Conservation (phyloP, 2,797 vertebrate species). For the Anguilla pacifica region DNA sequence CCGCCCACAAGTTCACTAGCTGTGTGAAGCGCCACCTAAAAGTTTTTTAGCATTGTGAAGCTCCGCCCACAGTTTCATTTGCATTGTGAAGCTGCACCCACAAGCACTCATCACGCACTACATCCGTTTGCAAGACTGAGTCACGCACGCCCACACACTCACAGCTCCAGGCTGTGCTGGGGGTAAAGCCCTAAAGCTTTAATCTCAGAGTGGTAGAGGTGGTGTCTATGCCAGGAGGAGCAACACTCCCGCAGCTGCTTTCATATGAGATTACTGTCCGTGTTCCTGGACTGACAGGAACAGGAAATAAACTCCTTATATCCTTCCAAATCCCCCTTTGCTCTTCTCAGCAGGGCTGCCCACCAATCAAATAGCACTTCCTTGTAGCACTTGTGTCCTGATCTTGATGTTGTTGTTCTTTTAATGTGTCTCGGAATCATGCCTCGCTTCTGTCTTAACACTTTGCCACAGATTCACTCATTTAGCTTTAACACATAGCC, state of each 20-base stretch:
- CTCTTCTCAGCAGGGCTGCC: background rate
- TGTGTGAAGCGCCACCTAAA: too few species aligned
- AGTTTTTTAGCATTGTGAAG: too few species aligned
- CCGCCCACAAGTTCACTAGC: too few species aligned
- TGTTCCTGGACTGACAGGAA: background rate
- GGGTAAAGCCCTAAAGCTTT: background rate
- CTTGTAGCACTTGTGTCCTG: too few species aligned
- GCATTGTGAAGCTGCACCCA: too few species aligned
- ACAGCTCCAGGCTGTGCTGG: conserved; percentile 43
- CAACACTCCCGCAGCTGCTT: background rate
- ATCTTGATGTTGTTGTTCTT: too few species aligned
- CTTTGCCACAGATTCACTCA: too few species aligned
- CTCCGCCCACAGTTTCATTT: too few species aligned
- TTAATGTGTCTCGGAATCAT: too few species aligned
- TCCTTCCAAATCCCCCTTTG: background rate
- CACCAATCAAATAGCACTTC: too few species aligned
- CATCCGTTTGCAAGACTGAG: conserved; percentile 25
- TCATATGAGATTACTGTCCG: background rate
- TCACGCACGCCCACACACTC: conserved; percentile 33
- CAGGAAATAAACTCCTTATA: background rate
- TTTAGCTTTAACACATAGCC: too few species aligned
- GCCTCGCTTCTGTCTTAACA: too few species aligned
- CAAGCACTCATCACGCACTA: background rate
- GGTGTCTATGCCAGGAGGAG: background rate
- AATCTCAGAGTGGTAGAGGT: background rate